Evolutionary conservation across 2,797 vertebrate species (phyloP), one percentile per base, ranked within the genome.

Genomic region (Poeciliopsis gracilis): DNA sequence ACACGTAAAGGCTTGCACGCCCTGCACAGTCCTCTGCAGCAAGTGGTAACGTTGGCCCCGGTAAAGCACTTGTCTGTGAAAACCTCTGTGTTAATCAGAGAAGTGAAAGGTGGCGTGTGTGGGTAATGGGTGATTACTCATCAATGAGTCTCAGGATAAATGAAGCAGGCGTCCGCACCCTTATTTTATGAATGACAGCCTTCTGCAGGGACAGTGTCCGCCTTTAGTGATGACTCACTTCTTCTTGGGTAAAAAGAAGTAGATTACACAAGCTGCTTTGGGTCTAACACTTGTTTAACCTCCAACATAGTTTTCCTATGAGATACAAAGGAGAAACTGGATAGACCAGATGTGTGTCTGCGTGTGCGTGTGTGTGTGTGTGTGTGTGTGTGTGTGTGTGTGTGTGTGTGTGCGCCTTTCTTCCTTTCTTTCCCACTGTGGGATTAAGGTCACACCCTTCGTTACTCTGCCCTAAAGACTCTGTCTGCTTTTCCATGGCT

Each of bases 361-460:
- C 41, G 45, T 53, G 23, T 6, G 46, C 72, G 55, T 25, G 43
- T 45, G 67, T 78, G 76, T 57, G 18, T 75, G 53, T 57, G 55
- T 67, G 23, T 11, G 46, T 76, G 69, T 46, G 57, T 66, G 47
- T 38, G 70, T 30, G 30, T 2, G 30, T 30, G 30, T 30, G 30
- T 30, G 23, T 15, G 46, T 77, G 69, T 46, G 57, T 66, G 47
- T 38, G 70, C 36, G 72, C 66, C 47, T 49, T 49, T 78, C 28
- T 73, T 47, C 38, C 25, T 81, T 78, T 87, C 55, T 86, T 84
- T 88, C 72, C 76, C 76, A 84, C 74, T 88, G 53, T 76, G 78
- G 89, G 88, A 90, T 89, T 91, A 89, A 87, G 88, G 90, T 90
- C 89, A 92, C 90, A 86, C 90, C 90, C 91, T 90, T 59, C 69